Conservation (phyloP, 2,797 vertebrate species). For the Hipposideros larvatus region DNA sequence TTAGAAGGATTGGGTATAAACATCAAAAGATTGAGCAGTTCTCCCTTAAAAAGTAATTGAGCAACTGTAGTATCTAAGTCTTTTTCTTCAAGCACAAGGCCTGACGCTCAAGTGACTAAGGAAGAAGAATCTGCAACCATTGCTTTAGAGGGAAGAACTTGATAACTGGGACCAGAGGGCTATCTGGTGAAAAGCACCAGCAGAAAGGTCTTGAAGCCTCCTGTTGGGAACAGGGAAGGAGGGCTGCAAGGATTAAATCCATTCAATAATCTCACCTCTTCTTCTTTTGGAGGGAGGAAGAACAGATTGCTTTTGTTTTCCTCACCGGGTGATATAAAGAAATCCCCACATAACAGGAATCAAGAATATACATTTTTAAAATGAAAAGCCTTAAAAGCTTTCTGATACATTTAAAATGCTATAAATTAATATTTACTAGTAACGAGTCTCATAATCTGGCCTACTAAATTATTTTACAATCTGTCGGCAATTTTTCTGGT, state of each 20-base stretch:
- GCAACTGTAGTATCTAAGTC: not conserved
- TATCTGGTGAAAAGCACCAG: not conserved
- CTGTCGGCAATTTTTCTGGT: not conserved
- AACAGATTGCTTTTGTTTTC: constrained; percentile 9
- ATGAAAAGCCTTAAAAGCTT: not conserved
- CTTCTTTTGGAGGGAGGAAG: not conserved
- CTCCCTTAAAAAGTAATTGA: not conserved
- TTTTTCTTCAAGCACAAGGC: not conserved
- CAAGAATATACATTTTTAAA: not conserved
- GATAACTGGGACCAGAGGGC: not conserved
- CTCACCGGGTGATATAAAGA: not conserved
- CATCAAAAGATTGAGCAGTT: not conserved
- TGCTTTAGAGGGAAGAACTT: not conserved
- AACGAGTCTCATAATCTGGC: not conserved
- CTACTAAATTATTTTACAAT: constrained; percentile 51
- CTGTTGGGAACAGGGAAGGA: not conserved
- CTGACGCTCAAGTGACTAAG: not conserved
- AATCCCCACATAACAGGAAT: not conserved
- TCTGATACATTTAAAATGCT: constrained; percentile 4
- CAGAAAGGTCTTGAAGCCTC: not conserved
- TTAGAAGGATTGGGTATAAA: not conserved
- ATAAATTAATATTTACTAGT: constrained; percentile 24
- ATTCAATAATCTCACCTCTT: not conserved
- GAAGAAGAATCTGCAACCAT: not conserved
- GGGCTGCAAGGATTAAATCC: not conserved